Conservation (phyloP, 2,113 vertebrate species). For the Stictonetta naevosa region DNA sequence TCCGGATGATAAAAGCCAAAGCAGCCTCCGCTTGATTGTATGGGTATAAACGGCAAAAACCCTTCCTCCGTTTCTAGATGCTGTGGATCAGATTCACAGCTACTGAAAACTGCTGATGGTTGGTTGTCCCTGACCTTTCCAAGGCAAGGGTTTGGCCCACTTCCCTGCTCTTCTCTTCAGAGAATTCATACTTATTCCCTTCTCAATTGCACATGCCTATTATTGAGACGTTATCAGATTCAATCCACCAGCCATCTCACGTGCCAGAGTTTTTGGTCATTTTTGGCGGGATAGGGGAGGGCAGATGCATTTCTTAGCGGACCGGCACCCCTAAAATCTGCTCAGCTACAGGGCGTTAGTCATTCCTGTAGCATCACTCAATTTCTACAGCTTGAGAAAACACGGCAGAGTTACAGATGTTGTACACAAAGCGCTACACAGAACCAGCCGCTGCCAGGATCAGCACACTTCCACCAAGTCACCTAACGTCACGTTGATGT, state of each 20-base stretch:
- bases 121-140: neutral
- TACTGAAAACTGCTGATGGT: neutral
- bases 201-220: neutral
- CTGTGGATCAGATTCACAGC: neutral
- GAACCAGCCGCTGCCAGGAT: neutral
- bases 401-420: neutral
- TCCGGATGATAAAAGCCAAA: neutral
- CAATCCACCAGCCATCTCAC: neutral
- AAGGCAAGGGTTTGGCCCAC: neutral
- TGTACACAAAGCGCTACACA: neutral
- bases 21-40: neutral
- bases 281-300: neutral
- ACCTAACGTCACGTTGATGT: neutral
- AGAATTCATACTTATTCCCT: neutral
- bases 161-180: neutral
- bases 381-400: neutral
- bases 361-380: neutral
- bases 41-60: fast-evolving
- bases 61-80: neutral
- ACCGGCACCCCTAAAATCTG: neutral
- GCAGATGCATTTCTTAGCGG: neutral
- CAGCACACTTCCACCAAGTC: neutral
- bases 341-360: neutral
- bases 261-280: fast-evolving
- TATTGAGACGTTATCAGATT: fast-evolving